These are phyloP conservation scores for Dasypus novemcinctus DNA, from an alignment of 2,113 vertebrate genomes.

Conservation along the genomic window DNA sequence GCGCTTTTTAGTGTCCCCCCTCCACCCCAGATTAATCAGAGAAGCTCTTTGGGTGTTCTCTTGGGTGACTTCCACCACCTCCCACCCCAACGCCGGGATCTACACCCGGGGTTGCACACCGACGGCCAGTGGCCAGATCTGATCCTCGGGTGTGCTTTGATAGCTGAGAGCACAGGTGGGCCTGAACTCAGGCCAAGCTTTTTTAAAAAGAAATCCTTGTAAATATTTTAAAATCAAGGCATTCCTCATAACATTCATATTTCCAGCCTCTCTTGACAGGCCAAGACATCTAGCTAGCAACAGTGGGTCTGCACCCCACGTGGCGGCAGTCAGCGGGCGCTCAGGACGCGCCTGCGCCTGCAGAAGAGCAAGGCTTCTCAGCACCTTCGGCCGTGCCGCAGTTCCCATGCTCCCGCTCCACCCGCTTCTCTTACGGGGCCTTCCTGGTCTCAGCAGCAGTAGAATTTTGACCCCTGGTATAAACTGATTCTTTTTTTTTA, in stretches of 20 bases:
- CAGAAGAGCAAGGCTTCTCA: fast-evolving
- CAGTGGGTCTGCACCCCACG: fast-evolving
- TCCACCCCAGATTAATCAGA: not conserved
- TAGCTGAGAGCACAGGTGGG: not conserved
- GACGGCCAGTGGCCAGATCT: fast-evolving
- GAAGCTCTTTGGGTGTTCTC: not conserved
- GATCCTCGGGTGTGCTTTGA: not conserved
- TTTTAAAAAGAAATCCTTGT: not conserved
- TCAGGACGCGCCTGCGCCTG: fast-evolving
- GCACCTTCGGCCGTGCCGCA: fast-evolving
- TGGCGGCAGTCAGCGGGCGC: not conserved
- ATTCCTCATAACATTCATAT: not conserved
- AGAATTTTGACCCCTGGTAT: not conserved
- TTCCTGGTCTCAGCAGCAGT: not conserved
- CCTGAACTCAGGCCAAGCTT: not conserved
- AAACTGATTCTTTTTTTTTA: not conserved
- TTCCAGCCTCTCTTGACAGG: not conserved
- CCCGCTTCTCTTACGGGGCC: fast-evolving
- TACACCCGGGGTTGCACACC: not conserved
- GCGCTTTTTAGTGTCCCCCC: not conserved
- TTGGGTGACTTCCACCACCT: not conserved
- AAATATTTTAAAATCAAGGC: not conserved
- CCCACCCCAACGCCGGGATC: not conserved
- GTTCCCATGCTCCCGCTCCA: fast-evolving
- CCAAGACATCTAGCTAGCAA: not conserved